Evolutionary conservation across 2,797 vertebrate genomes (phyloP).

Genomic region (Podarcis siculus): DNA sequence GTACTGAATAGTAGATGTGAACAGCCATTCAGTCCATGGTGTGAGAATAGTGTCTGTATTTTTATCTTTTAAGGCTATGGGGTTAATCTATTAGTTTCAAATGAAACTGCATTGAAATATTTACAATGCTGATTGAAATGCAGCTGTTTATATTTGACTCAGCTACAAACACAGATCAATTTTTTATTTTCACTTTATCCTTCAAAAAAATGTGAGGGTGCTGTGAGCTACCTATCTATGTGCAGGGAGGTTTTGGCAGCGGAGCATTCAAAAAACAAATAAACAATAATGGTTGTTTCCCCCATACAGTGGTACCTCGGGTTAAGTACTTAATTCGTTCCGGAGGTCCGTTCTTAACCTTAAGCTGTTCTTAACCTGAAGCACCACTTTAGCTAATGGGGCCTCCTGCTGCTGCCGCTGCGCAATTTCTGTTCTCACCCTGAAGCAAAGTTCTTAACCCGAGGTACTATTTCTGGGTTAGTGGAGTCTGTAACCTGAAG

Average conservation of each 20-base stretch:
- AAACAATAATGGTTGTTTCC: not conserved
- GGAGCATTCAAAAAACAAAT: not conserved
- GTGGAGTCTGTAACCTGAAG: too few species aligned
- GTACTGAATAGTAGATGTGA: not conserved
- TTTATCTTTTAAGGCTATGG: not conserved
- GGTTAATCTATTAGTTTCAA: not conserved
- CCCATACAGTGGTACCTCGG: too few species aligned
- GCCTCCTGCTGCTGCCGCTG: too few species aligned
- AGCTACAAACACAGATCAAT: not conserved
- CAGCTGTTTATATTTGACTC: not conserved
- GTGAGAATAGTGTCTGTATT: not conserved
- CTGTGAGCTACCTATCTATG: too few species aligned
- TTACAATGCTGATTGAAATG: not conserved
- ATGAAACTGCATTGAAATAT: not conserved
- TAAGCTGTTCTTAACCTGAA: too few species aligned
- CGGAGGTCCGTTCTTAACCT: too few species aligned
- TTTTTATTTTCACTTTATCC: not conserved
- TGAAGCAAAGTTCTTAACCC: too few species aligned
- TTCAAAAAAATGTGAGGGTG: not conserved
- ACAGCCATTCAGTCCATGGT: not conserved
- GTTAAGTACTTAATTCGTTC: too few species aligned
- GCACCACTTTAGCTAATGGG: too few species aligned
- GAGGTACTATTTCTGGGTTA: too few species aligned
- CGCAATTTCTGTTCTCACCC: too few species aligned
- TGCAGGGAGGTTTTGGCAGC: not conserved